Base-by-base conservation (phyloP, 2,888 invertebrate genomes). In the Caenorhabditis sp. region DNA sequence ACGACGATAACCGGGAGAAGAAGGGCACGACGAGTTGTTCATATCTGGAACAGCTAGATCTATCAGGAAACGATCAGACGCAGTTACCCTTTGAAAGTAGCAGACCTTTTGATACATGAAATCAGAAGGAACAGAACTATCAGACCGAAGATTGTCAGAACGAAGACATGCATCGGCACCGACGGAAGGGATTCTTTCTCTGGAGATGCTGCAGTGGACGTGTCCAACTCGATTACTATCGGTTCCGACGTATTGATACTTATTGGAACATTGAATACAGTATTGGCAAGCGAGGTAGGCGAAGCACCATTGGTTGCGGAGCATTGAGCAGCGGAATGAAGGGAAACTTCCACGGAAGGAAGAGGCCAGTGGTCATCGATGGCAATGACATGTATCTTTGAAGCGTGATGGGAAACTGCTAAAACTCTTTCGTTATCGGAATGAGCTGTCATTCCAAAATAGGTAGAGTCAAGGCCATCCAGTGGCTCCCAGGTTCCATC, bases 21-120 rank as follows among this genome's bases (percentile, higher is more conserved):
- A 90, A 70, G 20, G 90, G 90, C 53, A 83, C 88, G 6, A 90
- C 90, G 26, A 90, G 82, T 67, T 90, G 89, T 60, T 90, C 90
- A 76, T 90, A 90, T n/a, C 90, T 87, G 56, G 51, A 81, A 78
- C 40, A 35, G 55, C 24, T 40, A 35, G 15, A n/a, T 53, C n/a
- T n/a, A n/a, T n/a, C n/a, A n/a, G n/a, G n/a, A n/a, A n/a, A n/a
- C n/a, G n/a, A n/a, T n/a, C n/a, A n/a, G n/a, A n/a, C n/a, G n/a
- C n/a, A n/a, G n/a, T n/a, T 13, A 82, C 78, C 82, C 82, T 37
- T 78, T 72, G 69, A 82, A 78, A 18, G 82, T 55, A 6, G 70
- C 67, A 1, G 77, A 82, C 53, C 78, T 47, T 47, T 72, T 37
- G 6, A 82, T 9, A 37, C 64, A 72, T 0, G 69, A 60, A 22